Evolutionary conservation across 2,797 vertebrate species (phyloP), one percentile per base, ranked within the genome.

Genomic region (Darevskia mixta): DNA sequence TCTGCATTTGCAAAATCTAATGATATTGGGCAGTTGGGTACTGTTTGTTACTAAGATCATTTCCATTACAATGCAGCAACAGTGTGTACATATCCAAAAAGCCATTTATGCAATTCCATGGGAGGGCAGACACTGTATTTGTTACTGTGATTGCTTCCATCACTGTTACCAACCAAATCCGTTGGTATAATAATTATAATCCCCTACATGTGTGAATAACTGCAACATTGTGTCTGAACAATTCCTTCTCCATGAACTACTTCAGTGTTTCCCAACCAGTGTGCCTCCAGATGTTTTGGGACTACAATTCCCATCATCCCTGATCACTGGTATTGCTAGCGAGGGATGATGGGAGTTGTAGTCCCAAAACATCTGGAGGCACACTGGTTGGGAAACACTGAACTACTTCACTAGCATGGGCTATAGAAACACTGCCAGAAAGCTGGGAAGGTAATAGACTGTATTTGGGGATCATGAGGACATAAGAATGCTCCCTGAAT

Each of bases 21-120:
- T 93, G 82, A 55, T 90, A 88, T 88, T 58, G 45, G 86, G 72
- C 88, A 86, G 78, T 0, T 91, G 83, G 90, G 88, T 91, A 91
- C 66, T 87, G 41, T 92, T 92, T 92, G 55, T 90, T 83, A 81
- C 79, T 92, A 91, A 13, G n/a, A 90, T 93, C 20, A 89, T 92
- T 94, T 94, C 86, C 80, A 85, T 89, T 93, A 82, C 80, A 87
- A 83, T 29, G 64, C 20, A 92, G 38, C 0, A 0, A 88, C 32
- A 84, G 72, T 55, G 90, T 90, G 7, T 0, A 0, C 87, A 61
- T 45, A 85, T 88, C 69, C 81, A 87, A 84, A 83, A 86, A 78
- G n/a, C 13, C 58, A 38, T 79, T 84, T 88, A 64, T 61, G 11
- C n/a, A 5, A 69, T 79, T 23, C 35, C 1, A 43, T 61, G 72